These are phyloP conservation scores for Patagioenas fasciata DNA, from an alignment of 2,113 vertebrate genomes.

Conservation along the genomic window DNA sequence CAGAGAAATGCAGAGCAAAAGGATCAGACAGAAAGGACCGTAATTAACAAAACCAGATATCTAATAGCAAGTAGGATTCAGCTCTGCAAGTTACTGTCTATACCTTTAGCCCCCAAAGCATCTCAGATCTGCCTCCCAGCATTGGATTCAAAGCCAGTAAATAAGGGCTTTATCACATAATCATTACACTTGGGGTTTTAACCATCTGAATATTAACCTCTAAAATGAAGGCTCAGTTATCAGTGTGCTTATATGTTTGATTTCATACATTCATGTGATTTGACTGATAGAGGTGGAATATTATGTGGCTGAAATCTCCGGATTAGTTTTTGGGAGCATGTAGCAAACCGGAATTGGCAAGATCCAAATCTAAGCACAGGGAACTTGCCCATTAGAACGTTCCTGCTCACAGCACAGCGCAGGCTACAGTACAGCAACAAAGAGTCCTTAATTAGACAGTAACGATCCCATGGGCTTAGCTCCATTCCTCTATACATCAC, in stretches of 20 bases:
- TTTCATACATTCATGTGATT: background rate
- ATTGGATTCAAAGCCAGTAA: background rate
- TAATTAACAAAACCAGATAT: background rate
- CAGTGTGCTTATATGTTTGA: background rate
- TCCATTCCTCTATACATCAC: slow-evolving; percentile 65
- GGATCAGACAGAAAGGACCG: background rate
- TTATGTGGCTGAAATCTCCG: background rate
- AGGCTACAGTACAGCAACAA: slow-evolving; percentile 60
- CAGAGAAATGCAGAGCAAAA: background rate
- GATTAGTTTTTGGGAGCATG: background rate
- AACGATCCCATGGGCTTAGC: slow-evolving; percentile 62
- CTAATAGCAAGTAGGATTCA: background rate
- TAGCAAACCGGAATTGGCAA: slow-evolving; percentile 3
- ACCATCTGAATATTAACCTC: background rate
- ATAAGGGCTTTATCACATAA: background rate
- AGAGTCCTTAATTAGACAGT: slow-evolving; percentile 67
- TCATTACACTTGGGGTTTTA: background rate
- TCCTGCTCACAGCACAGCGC: slow-evolving; percentile 45
- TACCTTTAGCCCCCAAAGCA: background rate
- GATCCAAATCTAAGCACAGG: slow-evolving; percentile 27
- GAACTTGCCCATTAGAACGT: slow-evolving; percentile 39
- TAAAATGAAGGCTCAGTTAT: background rate
- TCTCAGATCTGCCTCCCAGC: background rate
- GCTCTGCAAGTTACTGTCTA: background rate
- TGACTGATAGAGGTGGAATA: background rate